Evolutionary conservation across 2,888 invertebrate species (phyloP).

Genomic region (Thumatha senex): DNA sequence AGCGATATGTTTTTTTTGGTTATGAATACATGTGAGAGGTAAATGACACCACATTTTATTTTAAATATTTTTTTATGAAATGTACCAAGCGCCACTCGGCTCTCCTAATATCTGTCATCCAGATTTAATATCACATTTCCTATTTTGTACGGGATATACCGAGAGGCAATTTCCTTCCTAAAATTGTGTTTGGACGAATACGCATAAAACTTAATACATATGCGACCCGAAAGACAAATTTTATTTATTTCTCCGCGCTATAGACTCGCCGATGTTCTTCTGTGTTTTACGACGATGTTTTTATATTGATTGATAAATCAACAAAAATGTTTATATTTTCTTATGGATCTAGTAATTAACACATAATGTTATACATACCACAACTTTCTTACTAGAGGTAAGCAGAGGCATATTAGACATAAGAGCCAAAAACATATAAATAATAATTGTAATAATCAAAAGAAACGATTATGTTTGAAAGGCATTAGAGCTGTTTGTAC

Average conservation of each 20-base stretch:
- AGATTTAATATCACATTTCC: conserved; percentile 80
- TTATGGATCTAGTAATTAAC: too few species aligned
- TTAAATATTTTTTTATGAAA: conserved; percentile 56
- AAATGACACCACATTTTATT: conserved; percentile 60
- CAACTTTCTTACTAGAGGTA: too few species aligned
- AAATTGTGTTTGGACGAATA: conserved; percentile 79
- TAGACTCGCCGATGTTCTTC: conserved; percentile 46
- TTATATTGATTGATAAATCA: conserved; percentile 53
- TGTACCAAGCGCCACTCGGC: conserved; percentile 54
- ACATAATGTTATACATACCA: too few species aligned
- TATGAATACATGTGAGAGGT: conserved; percentile 52
- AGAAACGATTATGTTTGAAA: too few species aligned
- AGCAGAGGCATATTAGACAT: too few species aligned
- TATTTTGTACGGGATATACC: conserved; percentile 70
- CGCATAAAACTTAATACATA: conserved; percentile 74
- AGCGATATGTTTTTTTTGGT: conserved; percentile 24
- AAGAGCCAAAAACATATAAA: too few species aligned
- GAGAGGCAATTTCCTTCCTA: conserved; percentile 77
- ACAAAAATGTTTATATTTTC: too few species aligned
- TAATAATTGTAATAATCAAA: too few species aligned
- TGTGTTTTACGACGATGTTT: conserved; percentile 58
- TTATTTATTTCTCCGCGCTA: conserved; percentile 62
- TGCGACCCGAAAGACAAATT: conserved; percentile 74
- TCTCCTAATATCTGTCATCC: conserved; percentile 79
- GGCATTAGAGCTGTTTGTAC: too few species aligned